These are phyloP conservation scores for Malurus alboscapulatus DNA, from an alignment of 2,113 vertebrate species.

Conservation along the genomic window DNA sequence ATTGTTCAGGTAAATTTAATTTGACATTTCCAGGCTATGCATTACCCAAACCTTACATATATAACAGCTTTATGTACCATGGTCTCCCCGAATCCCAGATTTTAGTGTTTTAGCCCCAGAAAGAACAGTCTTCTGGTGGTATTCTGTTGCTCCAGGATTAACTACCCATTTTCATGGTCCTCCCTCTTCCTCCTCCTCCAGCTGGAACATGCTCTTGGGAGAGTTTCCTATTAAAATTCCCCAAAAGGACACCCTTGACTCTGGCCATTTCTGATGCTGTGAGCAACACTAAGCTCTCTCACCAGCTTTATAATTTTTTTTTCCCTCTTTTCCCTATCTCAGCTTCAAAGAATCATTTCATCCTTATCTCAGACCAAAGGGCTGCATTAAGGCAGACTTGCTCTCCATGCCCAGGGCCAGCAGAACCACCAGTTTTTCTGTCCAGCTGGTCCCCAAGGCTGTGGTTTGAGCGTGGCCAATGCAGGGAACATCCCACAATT, in stretches of 20 bases:
- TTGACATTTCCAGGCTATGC: background rate
- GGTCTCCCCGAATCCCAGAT: background rate
- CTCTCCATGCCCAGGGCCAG: background rate
- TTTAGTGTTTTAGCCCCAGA: background rate
- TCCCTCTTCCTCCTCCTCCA: background rate
- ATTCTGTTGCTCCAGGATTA: background rate
- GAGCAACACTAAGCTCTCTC: background rate
- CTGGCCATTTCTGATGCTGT: background rate
- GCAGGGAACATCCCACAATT: background rate
- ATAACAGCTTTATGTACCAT: background rate
- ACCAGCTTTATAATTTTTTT: background rate
- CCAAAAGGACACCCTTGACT: background rate
- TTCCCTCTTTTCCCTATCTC: background rate
- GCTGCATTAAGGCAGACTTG: background rate
- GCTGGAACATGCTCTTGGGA: background rate
- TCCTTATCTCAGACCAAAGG: background rate
- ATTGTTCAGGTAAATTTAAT: background rate
- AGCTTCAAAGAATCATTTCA: background rate
- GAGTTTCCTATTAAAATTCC: background rate
- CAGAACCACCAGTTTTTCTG: background rate
- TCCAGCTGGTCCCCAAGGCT: background rate
- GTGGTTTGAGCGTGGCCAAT: background rate
- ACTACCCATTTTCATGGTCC: fast-evolving
- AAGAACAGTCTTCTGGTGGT: background rate
- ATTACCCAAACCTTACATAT: background rate